These are phyloP conservation scores for Protosalanx chinensis DNA, from an alignment of 2,797 vertebrate species.

Conservation along the genomic window DNA sequence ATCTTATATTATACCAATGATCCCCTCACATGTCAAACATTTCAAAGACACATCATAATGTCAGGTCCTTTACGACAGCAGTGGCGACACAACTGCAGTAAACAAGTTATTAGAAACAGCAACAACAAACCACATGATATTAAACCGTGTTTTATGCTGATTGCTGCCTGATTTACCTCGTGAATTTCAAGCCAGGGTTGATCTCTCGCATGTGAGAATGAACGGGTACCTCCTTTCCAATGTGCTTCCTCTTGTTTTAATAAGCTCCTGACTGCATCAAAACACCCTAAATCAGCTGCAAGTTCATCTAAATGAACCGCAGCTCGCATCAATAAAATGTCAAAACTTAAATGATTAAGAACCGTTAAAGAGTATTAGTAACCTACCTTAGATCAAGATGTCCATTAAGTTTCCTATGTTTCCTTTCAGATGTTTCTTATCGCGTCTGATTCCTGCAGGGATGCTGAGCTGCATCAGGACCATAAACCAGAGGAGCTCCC, in stretches of 20 bases:
- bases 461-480: slow-evolving; percentile 62
- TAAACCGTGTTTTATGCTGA: slow-evolving; percentile 1
- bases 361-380: not conserved
- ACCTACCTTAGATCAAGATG: slow-evolving; percentile 10
- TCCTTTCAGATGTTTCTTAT: slow-evolving; percentile 61
- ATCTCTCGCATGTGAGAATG: not conserved
- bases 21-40: not conserved
- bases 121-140: slow-evolving; percentile 1
- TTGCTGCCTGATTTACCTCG: not conserved
- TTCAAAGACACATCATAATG: not conserved
- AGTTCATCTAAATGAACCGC: slow-evolving; percentile 60
- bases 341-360: not conserved
- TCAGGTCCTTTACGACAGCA: slow-evolving; percentile 1
- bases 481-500: slow-evolving; percentile 75
- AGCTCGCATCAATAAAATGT: slow-evolving; percentile 35
- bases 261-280: slow-evolving; percentile 43
- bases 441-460: slow-evolving; percentile 44
- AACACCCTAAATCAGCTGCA: slow-evolving; percentile 53
- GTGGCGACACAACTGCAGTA: slow-evolving; percentile 20
- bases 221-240: slow-evolving; percentile 14
- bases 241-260: slow-evolving; percentile 9
- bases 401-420: slow-evolving; percentile 38
- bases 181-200: not conserved
- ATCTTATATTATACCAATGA: not conserved
- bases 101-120: slow-evolving; percentile 24